Conservation (phyloP, 92 coral and sea anemone genomes). For the Paramuricea clavata region DNA sequence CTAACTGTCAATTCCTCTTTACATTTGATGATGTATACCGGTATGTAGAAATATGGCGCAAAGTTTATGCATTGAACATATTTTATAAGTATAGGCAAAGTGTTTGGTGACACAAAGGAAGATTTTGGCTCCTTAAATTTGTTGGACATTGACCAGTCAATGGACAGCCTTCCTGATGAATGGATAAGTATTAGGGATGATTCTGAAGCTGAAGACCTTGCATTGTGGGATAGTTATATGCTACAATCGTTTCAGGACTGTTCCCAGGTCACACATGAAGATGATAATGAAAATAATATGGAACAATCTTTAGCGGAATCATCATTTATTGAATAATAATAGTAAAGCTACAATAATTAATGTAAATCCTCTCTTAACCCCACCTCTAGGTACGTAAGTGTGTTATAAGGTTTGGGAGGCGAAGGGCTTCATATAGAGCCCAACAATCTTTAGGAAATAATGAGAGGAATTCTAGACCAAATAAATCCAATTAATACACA, state of each 20-base stretch:
- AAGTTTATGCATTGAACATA: conserved; percentile 18
- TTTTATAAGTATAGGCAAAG: neutral
- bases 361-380: too few species aligned
- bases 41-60: conserved; percentile 28
- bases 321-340: too few species aligned
- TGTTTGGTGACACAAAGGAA: conserved; percentile 3
- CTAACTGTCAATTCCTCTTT: conserved; percentile 26
- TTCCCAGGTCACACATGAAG: neutral
- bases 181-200: conserved; percentile 41
- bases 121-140: conserved; percentile 1
- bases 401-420: too few species aligned
- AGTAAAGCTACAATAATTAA: too few species aligned
- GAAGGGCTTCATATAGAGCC: too few species aligned
- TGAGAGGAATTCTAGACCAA: too few species aligned
- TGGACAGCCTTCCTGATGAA: conserved; percentile 37
- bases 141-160: conserved; percentile 23
- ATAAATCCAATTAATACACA: too few species aligned
- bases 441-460: too few species aligned
- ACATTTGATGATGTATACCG: conserved; percentile 6
- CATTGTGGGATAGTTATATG: conserved; percentile 36
- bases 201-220: conserved; percentile 33
- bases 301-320: too few species aligned
- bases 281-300: neutral
- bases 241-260: neutral
- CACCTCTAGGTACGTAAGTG: too few species aligned